Evolutionary conservation across 2,797 vertebrate genomes (phyloP).

Genomic region (Pelochelys cantorii): DNA sequence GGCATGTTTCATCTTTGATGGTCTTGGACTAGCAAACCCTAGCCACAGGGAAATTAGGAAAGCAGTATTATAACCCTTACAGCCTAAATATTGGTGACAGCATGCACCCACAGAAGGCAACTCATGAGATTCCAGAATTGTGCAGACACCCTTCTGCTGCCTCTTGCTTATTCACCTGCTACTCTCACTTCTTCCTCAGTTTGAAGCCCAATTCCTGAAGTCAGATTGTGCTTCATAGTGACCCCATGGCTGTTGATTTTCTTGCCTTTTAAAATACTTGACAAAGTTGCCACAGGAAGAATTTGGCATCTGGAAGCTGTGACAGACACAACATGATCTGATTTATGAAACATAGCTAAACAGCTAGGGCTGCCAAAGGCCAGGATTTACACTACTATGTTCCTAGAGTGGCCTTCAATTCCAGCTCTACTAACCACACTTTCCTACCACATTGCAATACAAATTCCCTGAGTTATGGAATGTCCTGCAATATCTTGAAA

Average conservation of each 20-base stretch:
- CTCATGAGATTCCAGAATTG: accelerated
- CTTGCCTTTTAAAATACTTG: conserved; percentile 45
- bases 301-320: conserved; percentile 45
- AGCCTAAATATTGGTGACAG: not conserved
- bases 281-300: conserved; percentile 56
- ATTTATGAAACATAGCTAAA: conserved; percentile 60
- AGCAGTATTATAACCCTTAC: not conserved
- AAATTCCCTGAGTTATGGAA: not conserved
- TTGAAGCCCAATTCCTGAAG: not conserved
- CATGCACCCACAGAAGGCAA: not conserved
- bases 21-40: accelerated
- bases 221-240: not conserved
- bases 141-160: not conserved
- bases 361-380: conserved; percentile 54
- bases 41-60: not conserved
- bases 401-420: not conserved
- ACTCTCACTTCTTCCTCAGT: not conserved
- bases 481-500: not conserved
- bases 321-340: conserved; percentile 14
- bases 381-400: conserved; percentile 1
- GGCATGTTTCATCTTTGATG: not conserved
- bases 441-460: not conserved
- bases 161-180: not conserved
- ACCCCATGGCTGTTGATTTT: conserved; percentile 39
- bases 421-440: not conserved